Base-by-base conservation (phyloP, 2,797 vertebrate genomes). In the Pampus argenteus region DNA sequence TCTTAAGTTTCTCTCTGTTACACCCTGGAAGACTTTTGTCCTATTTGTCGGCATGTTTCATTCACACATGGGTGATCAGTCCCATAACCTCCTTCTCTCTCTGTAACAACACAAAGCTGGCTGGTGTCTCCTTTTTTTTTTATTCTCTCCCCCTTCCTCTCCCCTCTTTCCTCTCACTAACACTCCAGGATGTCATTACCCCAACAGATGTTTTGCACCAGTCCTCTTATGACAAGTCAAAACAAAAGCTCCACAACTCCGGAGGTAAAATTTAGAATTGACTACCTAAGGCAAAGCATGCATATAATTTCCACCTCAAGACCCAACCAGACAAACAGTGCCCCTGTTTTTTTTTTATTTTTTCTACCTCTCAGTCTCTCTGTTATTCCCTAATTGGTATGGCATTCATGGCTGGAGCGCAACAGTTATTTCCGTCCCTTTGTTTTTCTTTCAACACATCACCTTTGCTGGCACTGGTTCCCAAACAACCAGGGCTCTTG, bases 381-480 rank as follows among this genome's bases (percentile, higher is more conserved):
- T 72, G 65, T 62, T 80, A 59, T 79, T 72, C 64, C 15, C 36
- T 89, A 87, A 90, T 91, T 90, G 87, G 74, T 59, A 38, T 79
- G 79, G 79, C 83, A 82, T 90, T 91, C 88, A 70, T 66, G 79
- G 76, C 65, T 62, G 59, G 65, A 80, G 66, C 2, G 31, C 74
- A 80, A 69, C 73, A 60, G 74, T 83, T 89, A 76, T 86, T 86
- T 79, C 61, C 7, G 34, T 82, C 69, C 79, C 59, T 74, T 79
- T 84, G 61, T 80, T 85, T 76, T 85, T 63, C 68, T 78, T 55
- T 51, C 66, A 65, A 26, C 83, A 48, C 64, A 15, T 82, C 86
- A 87, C 86, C 87, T 90, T 88, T 61, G 23, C 55, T 63, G 66
- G 76, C 78, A 31, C 60, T 6, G 66, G 76, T 79, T 79, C 70